These are phyloP conservation scores for Chaetorhynchus papuensis DNA, from an alignment of 2,113 vertebrate genomes.

Conservation along the genomic window DNA sequence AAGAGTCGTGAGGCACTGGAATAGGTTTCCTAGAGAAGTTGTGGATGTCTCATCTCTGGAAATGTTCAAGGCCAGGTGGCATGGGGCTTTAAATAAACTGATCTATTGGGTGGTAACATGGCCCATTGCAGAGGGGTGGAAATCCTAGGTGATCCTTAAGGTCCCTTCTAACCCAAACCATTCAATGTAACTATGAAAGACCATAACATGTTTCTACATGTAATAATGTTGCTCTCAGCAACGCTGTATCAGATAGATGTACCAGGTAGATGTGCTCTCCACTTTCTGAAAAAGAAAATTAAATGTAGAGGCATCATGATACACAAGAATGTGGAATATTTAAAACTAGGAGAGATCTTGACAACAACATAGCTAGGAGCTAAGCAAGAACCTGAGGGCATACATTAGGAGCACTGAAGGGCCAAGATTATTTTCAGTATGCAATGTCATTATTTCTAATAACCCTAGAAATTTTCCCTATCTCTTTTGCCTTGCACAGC, in stretches of 20 bases:
- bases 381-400: background rate
- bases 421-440: background rate
- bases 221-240: background rate
- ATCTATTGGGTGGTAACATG: background rate
- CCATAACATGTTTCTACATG: background rate
- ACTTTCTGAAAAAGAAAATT: background rate
- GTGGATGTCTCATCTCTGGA: background rate
- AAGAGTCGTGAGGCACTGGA: fast-evolving
- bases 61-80: background rate
- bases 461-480: background rate
- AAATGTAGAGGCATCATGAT: background rate
- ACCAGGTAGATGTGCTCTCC: background rate
- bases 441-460: background rate
- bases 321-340: background rate
- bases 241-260: background rate
- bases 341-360: background rate
- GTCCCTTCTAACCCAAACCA: background rate
- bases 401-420: background rate
- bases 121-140: background rate
- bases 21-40: background rate
- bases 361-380: background rate
- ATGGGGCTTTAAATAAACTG: background rate
- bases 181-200: fast-evolving
- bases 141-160: background rate
- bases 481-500: background rate